phyloP scores from a whole-genome alignment of 2,113 vertebrate genomes.

The Colossoma macropomum region DNA sequence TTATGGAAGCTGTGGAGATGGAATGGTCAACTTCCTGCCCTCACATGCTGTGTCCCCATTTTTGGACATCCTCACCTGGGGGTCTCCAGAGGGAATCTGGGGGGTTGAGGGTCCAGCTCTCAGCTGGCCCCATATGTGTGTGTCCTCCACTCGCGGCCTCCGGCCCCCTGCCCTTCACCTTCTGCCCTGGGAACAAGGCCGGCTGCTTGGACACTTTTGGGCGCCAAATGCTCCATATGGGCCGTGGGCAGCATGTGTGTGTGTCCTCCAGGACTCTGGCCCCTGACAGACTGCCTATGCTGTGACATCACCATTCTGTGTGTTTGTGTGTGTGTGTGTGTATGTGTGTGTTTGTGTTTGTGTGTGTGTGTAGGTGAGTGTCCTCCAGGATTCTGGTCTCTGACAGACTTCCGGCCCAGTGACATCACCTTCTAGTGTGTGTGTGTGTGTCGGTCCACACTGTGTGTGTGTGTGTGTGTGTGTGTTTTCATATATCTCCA shows the following conservation, averaged over 20 bases:
- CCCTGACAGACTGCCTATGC: constrained; percentile 41
- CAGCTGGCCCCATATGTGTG: constrained; percentile 69
- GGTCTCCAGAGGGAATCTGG: constrained; percentile 40
- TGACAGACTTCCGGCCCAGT: constrained; percentile 50
- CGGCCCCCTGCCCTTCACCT: constrained; percentile 76
- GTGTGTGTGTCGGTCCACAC: constrained; percentile 36
- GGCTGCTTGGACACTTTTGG: constrained; percentile 79
- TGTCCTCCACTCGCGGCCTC: constrained; percentile 62
- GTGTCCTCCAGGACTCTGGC: constrained; percentile 56
- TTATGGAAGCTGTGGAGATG: not conserved
- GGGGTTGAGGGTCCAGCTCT: constrained; percentile 52
- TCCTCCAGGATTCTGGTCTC: constrained; percentile 53
- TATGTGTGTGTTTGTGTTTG: not conserved
- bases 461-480: constrained; percentile 33
- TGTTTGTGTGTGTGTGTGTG: constrained; percentile 37
- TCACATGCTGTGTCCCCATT: constrained; percentile 35
- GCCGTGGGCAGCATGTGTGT: constrained; percentile 62
- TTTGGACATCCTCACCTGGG: constrained; percentile 43
- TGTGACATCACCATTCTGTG: constrained; percentile 28
- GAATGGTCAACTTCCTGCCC: constrained; percentile 2
- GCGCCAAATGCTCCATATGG: constrained; percentile 83
- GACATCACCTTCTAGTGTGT: constrained; percentile 44
- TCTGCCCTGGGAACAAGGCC: constrained; percentile 78
- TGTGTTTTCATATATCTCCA: too few relatives aligned
- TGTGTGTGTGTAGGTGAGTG: constrained; percentile 23